Evolutionary conservation across 1,140 invertebrate species (phyloP).

Genomic region (Ceratina australensis): DNA sequence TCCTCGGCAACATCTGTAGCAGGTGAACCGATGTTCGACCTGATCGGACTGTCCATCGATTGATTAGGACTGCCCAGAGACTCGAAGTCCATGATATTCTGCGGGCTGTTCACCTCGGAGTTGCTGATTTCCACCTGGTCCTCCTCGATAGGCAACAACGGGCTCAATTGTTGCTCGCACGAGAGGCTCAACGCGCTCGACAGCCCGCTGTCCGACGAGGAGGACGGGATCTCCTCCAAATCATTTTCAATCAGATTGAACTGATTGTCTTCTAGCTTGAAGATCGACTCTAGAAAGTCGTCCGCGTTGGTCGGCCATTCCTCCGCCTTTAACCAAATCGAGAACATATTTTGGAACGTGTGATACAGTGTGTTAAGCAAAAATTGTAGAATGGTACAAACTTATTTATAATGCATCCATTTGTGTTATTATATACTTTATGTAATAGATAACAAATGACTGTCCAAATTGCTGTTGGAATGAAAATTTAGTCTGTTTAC

Average conservation of each 20-base stretch:
- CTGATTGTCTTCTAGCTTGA: slow-evolving; percentile 67
- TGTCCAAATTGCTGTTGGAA: too few species aligned
- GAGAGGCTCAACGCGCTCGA: slow-evolving; percentile 71
- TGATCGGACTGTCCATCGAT: slow-evolving; percentile 68
- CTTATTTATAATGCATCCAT: too few species aligned
- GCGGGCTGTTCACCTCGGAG: slow-evolving; percentile 65
- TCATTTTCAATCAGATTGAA: slow-evolving; percentile 71
- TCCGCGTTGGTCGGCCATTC: slow-evolving; percentile 67
- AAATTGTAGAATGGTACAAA: too few species aligned
- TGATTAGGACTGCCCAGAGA: slow-evolving; percentile 69
- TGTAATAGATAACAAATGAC: too few species aligned
- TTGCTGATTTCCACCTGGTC: slow-evolving; percentile 68
- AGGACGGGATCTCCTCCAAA: slow-evolving; percentile 65
- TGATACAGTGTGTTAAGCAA: too few species aligned
- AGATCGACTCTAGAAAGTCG: slow-evolving; percentile 71
- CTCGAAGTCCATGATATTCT: slow-evolving; percentile 70
- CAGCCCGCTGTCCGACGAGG: slow-evolving; percentile 73
- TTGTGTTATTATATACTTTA: too few species aligned
- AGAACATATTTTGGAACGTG: not conserved
- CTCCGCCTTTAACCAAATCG: slow-evolving; percentile 60
- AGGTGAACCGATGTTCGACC: slow-evolving; percentile 72
- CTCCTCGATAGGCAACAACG: slow-evolving; percentile 69
- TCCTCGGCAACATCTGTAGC: slow-evolving; percentile 65
- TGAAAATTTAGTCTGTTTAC: too few species aligned
- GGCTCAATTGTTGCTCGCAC: slow-evolving; percentile 74